Conservation (phyloP, 2,888 invertebrate genomes). For the Blera fallax region DNA sequence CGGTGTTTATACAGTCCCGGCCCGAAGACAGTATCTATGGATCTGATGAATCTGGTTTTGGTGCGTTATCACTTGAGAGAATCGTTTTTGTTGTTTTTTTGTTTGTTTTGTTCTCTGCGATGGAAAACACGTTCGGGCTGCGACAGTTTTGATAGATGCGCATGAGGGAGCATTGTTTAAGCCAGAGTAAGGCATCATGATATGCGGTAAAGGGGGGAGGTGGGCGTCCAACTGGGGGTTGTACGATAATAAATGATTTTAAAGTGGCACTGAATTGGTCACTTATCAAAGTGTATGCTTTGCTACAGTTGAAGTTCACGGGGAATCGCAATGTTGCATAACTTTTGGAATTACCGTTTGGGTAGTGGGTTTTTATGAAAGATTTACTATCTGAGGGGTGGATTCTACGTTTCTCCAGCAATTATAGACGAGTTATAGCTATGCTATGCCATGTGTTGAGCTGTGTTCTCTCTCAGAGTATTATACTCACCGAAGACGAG, state of each 20-base stretch:
- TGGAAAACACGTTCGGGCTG: conserved; percentile 42
- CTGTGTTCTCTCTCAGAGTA: no score
- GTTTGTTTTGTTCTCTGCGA: conserved; percentile 7
- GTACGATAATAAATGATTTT: conserved; percentile 18
- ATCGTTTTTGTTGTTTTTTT: conserved; percentile 25
- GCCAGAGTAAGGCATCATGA: neutral
- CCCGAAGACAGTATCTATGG: conserved; percentile 28
- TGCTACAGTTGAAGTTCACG: neutral
- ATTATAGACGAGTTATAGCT: neutral
- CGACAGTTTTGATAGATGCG: conserved; percentile 64
- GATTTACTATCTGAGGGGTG: neutral
- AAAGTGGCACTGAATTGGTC: conserved; percentile 42
- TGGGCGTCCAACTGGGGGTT: neutral
- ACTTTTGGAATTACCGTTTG: neutral
- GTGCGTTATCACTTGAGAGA: conserved; percentile 54
- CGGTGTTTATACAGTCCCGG: neutral
- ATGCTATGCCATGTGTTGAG: no score
- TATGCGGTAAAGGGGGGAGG: neutral
- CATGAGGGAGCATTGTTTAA: conserved; percentile 44
- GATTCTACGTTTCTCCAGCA: neutral
- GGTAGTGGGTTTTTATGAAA: neutral
- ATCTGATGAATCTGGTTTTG: conserved; percentile 57
- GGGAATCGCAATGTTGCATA: neutral
- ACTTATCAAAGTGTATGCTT: conserved; percentile 29
- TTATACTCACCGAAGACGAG: no score